Percentiles rank a stretch among this genome's conserved stretches.
These are phyloP conservation scores for Acrobasis suavella DNA, from an alignment of 2,888 invertebrate genomes.

Conservation along the genomic window DNA sequence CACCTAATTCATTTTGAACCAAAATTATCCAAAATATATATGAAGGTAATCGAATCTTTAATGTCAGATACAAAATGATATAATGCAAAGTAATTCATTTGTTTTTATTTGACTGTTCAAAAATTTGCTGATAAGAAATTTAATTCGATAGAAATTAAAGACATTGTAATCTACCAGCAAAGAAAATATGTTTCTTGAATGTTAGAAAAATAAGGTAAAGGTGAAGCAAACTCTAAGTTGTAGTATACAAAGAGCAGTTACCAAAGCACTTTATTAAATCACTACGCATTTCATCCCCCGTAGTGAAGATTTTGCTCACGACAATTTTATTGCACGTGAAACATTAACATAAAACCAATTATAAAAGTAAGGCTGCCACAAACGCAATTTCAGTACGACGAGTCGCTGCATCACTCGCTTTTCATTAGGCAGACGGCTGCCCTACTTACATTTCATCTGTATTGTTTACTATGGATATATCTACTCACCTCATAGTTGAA, in stretches of 20 bases:
- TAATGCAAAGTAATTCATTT: too few species aligned
- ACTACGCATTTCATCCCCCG: background rate
- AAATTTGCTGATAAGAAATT: background rate
- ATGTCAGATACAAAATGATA: background rate
- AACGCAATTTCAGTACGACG: slow-evolving; percentile 22
- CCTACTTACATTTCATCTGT: too few species aligned
- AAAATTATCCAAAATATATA: background rate
- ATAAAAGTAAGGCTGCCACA: slow-evolving; percentile 32
- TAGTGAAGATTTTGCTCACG: slow-evolving; percentile 19
- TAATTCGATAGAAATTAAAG: too few species aligned
- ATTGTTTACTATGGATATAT: too few species aligned
- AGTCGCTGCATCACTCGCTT: background rate
- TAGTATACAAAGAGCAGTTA: background rate
- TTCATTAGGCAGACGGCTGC: background rate
- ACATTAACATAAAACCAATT: slow-evolving; percentile 37
- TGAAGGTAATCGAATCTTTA: background rate
- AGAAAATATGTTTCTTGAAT: too few species aligned
- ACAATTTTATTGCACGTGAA: slow-evolving; percentile 27
- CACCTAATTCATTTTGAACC: background rate
- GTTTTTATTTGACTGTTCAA: background rate
- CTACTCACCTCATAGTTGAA: too few species aligned
- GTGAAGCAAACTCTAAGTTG: too few species aligned
- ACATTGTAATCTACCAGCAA: too few species aligned
- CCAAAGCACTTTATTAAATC: background rate
- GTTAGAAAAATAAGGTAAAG: too few species aligned